Evolutionary conservation across 2,888 invertebrate genomes (phyloP), one percentile per base, ranked within the genome.

Genomic region (Spatulosminthurus flaviceps): DNA sequence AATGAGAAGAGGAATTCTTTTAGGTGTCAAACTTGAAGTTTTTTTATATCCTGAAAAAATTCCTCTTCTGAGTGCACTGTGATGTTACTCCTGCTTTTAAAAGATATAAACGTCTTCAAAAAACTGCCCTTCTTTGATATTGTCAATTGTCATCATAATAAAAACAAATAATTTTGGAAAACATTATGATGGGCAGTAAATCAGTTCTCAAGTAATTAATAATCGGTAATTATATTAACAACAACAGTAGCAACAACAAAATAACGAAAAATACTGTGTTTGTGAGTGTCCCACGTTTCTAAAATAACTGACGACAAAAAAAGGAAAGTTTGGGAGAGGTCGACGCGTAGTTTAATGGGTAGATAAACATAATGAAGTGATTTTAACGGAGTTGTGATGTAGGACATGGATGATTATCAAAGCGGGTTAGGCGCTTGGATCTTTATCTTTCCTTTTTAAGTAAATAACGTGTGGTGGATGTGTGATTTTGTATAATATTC

Each of bases 241-340:
- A 71, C 42, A 71, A 71, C 71, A 42, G 22, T 43, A 71, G 41
- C 71, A 71, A 71, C 71, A 71, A 34, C 42, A 71, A 24, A 19
- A 42, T 22, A 42, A 71, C 41, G 51, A 71, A 21, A 42, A 71
- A 42, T 71, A 42, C 41, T 42, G 71, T 43, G 41, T 69, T 13
- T 70, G 66, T 66, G 16, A 19, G 29, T 70, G 21, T 70, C 29
- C 21, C 1, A 70, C 41, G 4, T 34, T 51, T n/a, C 16, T n/a
- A 51, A 51, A 51, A 51, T 41, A 13, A 51, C 4, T 19, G 19
- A 51, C 5, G 16, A n/a, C 51, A 51, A 51, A 51, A n/a, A 19
- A 13, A 51, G 41, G 9, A 34, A 9, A 9, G 34, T 34, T 34
- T 34, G 51, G 7, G 51, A 19, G 51, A 51, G 51, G 51, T 51